Conservation (phyloP, 2,888 invertebrate genomes). For the Odontothrips loti region DNA sequence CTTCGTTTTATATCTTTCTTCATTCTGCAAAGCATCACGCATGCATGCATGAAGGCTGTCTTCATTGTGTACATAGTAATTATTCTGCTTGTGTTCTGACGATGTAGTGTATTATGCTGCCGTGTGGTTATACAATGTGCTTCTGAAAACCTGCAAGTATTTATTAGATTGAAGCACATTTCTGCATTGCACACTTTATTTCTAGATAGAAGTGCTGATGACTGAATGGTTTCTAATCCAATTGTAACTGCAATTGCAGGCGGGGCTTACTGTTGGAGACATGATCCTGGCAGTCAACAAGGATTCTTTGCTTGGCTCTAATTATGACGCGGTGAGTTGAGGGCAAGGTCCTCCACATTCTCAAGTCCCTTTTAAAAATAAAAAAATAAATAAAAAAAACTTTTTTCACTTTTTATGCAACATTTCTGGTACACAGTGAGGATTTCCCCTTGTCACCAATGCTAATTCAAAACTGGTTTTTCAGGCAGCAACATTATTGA, state of each 20-base stretch:
- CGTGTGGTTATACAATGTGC: not conserved
- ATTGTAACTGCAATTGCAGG: conserved; percentile 53
- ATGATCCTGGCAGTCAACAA: conserved; percentile 95
- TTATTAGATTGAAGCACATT: not conserved
- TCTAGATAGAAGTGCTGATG: not conserved
- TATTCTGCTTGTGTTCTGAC: no score
- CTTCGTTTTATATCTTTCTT: not conserved
- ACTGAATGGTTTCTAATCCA: not conserved
- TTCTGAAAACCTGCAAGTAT: not conserved
- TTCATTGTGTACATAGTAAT: no score
- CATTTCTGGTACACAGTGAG: no score
- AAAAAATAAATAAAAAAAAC: not conserved
- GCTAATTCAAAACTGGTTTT: not conserved
- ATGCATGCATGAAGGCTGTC: not conserved
- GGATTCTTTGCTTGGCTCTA: conserved; percentile 80
- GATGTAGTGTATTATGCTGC: not conserved
- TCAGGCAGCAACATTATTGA: conserved; percentile 77
- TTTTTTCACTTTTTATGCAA: no score
- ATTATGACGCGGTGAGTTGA: conserved; percentile 73
- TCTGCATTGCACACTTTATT: not conserved
- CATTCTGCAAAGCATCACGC: not conserved
- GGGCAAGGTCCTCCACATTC: conserved; percentile 1
- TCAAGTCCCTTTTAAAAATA: not conserved
- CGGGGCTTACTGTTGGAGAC: conserved; percentile 93
- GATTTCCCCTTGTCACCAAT: no score